phyloP scores from a whole-genome alignment of 2,888 invertebrate species.

The Galeopsomyia nigrocyanea region DNA sequence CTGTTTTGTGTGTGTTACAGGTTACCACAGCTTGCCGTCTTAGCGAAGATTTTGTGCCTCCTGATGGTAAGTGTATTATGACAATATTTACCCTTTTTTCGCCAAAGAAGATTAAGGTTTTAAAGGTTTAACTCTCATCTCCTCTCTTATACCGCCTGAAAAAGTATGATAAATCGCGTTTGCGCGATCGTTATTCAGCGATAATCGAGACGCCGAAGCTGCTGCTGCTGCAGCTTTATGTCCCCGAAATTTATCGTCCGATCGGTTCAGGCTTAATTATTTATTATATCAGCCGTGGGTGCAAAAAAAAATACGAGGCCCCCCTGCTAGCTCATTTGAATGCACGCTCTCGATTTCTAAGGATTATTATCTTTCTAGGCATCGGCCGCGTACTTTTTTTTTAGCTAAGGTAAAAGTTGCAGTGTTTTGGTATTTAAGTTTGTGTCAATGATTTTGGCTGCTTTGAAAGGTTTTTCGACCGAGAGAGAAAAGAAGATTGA shows the following conservation, averaged over 20 bases:
- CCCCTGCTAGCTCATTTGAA: conserved; percentile 40
- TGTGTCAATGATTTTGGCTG: no score
- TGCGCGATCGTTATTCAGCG: conserved; percentile 46
- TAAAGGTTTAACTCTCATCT: no score
- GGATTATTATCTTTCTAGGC: not conserved
- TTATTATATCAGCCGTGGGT: conserved; percentile 25
- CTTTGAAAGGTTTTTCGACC: no score
- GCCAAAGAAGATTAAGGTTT: no score
- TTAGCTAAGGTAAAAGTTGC: not conserved
- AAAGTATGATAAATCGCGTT: conserved; percentile 48
- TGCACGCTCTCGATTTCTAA: conserved; percentile 33
- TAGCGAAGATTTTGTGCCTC: conserved; percentile 92
- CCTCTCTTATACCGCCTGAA: not conserved
- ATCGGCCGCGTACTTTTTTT: not conserved
- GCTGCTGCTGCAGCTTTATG: conserved; percentile 11
- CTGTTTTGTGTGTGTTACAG: conserved; percentile 71
- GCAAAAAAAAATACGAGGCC: not conserved
- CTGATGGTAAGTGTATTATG: conserved; percentile 79
- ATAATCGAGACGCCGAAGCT: conserved; percentile 40
- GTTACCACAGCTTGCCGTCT: conserved; percentile 93
- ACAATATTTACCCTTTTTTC: not conserved
- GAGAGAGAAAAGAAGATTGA: no score
- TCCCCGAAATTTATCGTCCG: conserved; percentile 44
- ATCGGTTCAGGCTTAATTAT: conserved; percentile 35
- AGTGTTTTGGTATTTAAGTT: not conserved